These are phyloP conservation scores for Myotis daubentonii DNA, from an alignment of 2,797 vertebrate genomes.

Conservation along the genomic window DNA sequence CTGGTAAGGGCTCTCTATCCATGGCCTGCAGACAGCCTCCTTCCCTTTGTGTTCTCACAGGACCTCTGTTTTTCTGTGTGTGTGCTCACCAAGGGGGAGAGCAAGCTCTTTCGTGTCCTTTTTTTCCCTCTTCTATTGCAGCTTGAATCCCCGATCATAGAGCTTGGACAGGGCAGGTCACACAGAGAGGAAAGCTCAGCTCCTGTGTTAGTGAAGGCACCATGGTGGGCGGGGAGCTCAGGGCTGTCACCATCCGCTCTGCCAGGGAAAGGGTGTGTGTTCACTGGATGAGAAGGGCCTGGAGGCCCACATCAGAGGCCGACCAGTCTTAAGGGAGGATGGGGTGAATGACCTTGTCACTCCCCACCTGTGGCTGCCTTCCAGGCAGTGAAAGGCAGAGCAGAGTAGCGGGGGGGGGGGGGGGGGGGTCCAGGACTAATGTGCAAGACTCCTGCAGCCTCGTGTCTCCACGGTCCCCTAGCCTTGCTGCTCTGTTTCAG, in stretches of 20 bases:
- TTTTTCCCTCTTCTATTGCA: background rate
- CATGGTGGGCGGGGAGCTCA: background rate
- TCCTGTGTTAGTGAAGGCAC: background rate
- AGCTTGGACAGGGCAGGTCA: background rate
- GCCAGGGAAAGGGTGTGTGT: background rate
- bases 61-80: background rate
- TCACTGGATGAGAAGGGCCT: background rate
- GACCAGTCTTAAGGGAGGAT: background rate
- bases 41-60: background rate
- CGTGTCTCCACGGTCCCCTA: fast-evolving
- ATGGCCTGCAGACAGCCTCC: background rate
- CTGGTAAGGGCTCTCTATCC: background rate
- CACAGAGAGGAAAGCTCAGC: background rate
- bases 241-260: background rate
- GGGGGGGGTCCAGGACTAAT: fast-evolving
- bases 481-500: background rate
- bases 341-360: no score
- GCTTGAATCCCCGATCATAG: fast-evolving
- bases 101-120: background rate
- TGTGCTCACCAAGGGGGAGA: background rate
- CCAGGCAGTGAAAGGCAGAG: background rate
- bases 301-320: no score
- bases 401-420: background rate
- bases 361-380: background rate
- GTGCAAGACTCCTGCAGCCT: background rate